Evolutionary conservation across 1,140 invertebrate species (phyloP).

Genomic region (Caenorhabditis tropicalis): DNA sequence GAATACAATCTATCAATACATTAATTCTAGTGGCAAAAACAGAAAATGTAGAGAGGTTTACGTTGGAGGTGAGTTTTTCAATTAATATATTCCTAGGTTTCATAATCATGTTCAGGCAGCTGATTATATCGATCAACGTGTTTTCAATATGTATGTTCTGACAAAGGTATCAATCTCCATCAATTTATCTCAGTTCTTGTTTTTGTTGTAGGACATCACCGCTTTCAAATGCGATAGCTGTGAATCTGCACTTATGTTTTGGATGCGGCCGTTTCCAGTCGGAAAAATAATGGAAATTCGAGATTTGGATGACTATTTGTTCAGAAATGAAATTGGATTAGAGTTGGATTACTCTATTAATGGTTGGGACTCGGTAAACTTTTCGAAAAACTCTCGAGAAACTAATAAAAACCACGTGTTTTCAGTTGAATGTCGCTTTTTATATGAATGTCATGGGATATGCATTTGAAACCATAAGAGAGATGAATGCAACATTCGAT

Average conservation of each 20-base stretch:
- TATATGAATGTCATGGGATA: conserved; percentile 48
- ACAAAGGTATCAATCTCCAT: conserved; percentile 50
- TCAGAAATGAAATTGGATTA: conserved; percentile 52
- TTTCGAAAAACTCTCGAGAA: background rate
- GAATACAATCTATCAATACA: conserved; percentile 30
- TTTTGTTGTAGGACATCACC: conserved; percentile 52
- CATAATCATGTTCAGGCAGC: conserved; percentile 36
- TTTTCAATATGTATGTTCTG: conserved; percentile 52
- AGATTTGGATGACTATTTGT: conserved; percentile 56
- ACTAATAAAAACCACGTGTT: background rate
- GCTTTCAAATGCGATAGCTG: conserved; percentile 68
- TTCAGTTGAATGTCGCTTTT: conserved; percentile 55
- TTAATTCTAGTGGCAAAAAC: conserved; percentile 53
- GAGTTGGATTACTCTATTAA: conserved; percentile 59
- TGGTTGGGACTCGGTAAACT: conserved; percentile 60
- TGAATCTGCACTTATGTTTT: conserved; percentile 61
- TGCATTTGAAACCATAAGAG: conserved; percentile 42
- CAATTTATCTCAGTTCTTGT: background rate
- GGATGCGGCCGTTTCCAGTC: conserved; percentile 60
- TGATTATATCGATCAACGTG: conserved; percentile 42
- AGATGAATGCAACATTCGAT: conserved; percentile 35
- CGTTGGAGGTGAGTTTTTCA: background rate
- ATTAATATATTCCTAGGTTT: background rate
- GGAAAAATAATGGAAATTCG: conserved; percentile 48
- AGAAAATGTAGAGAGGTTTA: conserved; percentile 53